Conservation (phyloP, 2,888 invertebrate genomes). For the Spialia ferax region DNA sequence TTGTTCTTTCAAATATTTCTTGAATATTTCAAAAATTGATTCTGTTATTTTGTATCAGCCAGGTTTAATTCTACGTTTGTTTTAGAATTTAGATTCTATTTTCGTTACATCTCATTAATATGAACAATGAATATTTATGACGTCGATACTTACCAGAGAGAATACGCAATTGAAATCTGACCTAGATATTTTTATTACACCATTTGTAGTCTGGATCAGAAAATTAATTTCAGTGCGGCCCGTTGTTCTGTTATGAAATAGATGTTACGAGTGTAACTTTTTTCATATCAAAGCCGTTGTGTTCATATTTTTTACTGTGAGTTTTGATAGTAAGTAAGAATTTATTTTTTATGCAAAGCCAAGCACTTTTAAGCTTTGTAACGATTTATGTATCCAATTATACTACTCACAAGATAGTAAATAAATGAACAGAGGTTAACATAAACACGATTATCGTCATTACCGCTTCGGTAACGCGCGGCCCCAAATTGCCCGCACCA, state of each 20-base stretch:
- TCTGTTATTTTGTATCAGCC: too few relatives aligned
- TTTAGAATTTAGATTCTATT: background rate
- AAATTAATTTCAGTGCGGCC: background rate
- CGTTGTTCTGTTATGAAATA: background rate
- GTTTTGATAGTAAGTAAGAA: too few relatives aligned
- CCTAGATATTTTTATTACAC: slow-evolving; percentile 1
- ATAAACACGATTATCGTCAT: slow-evolving; percentile 13
- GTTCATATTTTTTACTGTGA: too few relatives aligned
- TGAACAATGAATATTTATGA: background rate
- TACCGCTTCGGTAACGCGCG: background rate
- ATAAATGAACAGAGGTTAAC: background rate
- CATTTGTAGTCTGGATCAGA: slow-evolving; percentile 1
- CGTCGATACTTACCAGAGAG: background rate
- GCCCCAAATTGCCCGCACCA: slow-evolving; percentile 16
- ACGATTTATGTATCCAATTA: too few relatives aligned
- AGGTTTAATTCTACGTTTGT: too few relatives aligned
- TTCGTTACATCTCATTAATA: background rate
- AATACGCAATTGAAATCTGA: slow-evolving; percentile 8
- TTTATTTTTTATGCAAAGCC: too few relatives aligned
- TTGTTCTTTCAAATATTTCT: too few relatives aligned
- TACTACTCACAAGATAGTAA: background rate
- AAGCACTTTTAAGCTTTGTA: too few relatives aligned
- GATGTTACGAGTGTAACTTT: background rate
- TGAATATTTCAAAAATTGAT: too few relatives aligned
- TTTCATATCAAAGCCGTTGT: too few relatives aligned